Evolutionary conservation across 2,113 vertebrate genomes (phyloP), one percentile per base, ranked within the genome.

Genomic region (Archilochus colubris): DNA sequence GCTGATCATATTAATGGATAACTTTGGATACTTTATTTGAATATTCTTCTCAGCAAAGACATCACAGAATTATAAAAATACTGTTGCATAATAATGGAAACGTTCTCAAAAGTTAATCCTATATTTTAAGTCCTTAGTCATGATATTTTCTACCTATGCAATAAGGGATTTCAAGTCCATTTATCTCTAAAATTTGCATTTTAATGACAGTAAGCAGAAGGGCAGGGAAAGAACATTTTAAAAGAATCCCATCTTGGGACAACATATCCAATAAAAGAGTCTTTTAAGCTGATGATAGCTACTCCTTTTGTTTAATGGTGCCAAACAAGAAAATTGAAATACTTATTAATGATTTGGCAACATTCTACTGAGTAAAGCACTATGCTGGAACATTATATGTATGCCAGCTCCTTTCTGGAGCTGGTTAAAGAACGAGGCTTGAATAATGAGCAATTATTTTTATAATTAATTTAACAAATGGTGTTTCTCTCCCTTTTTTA

Each of bases 151-250:
- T 66, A 59, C 27, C 53, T 84, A 13, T 38, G 4, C 51, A 86
- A 24, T 25, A 79, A 82, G 31, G 55, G 36, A 46, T 24, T 95
- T 92, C 31, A 88, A 54, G 21, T 25, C 63, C 61, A 20, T 86
- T 95, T 91, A 69, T 79, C 74, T 91, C 63, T 69, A 59, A 72
- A 86, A 88, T 73, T 85, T 85, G n/a, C 74, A 84, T 95, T 94
- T 97, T 95, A 94, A 80, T 91, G 44, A 25, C 44, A 81, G 31
- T 51, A 81, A 44, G 43, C 68, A 92, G 86, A 96, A 94, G 53
- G 53, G 14, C 58, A 90, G n/a, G 82, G 55, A 76, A 69, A 27
- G 15, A 59, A 66, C 11, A 40, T 44, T 72, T 59, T 86, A 51
- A 44, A 46, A 70, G 82, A 75, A 62, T 67, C 58, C 33, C n/a